Evolutionary conservation across 2,113 vertebrate species (phyloP).

Genomic region (Orientallactaga bullata): DNA sequence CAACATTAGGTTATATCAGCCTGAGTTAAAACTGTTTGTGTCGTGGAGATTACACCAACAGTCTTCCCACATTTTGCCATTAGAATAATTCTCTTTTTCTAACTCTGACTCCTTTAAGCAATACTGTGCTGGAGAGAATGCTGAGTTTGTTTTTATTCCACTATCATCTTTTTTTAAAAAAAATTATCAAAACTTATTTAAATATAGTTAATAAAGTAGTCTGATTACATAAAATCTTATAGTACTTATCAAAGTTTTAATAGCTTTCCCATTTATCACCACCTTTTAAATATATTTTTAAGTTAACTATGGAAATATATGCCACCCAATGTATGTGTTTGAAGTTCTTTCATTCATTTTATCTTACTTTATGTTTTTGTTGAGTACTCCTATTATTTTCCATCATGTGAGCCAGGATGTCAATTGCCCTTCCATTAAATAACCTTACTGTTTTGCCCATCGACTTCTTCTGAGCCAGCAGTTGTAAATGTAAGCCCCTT

Average conservation of each 20-base stretch:
- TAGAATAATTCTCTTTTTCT: neutral
- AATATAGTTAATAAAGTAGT: neutral
- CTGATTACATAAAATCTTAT: neutral
- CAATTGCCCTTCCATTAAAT: conserved; percentile 2
- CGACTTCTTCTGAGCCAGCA: neutral
- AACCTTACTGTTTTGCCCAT: neutral
- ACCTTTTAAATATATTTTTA: neutral
- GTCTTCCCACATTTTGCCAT: conserved; percentile 15
- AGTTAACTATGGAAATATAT: neutral
- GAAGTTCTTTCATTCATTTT: neutral
- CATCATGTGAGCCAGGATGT: neutral
- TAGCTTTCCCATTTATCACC: neutral
- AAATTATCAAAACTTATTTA: conserved; percentile 15
- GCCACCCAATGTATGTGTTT: neutral
- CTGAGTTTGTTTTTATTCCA: conserved; percentile 1
- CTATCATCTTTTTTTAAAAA: conserved; percentile 36
- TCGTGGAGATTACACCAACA: neutral
- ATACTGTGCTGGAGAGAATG: neutral
- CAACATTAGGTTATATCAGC: neutral
- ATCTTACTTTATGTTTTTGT: neutral
- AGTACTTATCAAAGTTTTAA: conserved; percentile 26
- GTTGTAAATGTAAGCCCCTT: too few relatives aligned
- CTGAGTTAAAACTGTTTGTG: neutral
- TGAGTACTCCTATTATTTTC: neutral
- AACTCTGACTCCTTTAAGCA: conserved; percentile 5